phyloP scores from a whole-genome alignment of 2,888 invertebrate species.

The Dryobota labecula region DNA sequence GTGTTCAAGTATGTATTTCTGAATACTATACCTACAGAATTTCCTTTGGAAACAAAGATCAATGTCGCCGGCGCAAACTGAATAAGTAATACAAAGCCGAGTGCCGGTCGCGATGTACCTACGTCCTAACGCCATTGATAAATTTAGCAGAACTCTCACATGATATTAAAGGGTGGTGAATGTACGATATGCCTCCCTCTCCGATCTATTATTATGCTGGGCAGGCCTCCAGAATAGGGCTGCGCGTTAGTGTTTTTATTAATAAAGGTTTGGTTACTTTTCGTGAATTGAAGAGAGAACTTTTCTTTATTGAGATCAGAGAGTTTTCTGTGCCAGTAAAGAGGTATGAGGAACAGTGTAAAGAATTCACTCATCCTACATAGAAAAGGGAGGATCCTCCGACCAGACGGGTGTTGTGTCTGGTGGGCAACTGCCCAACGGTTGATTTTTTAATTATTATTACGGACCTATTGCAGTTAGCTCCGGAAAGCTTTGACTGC shows the following conservation, averaged over 20 bases:
- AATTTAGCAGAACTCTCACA: conserved; percentile 87
- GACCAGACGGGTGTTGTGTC: too few species aligned
- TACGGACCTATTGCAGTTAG: too few species aligned
- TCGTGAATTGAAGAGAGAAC: background rate
- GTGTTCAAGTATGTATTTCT: background rate
- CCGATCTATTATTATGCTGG: conserved; percentile 88
- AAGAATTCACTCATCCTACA: too few species aligned
- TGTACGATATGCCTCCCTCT: conserved; percentile 79
- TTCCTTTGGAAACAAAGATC: conserved; percentile 72
- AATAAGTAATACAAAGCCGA: conserved; percentile 86
- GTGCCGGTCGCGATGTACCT: conserved; percentile 76
- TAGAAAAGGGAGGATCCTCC: too few species aligned
- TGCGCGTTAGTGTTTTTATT: conserved; percentile 58
- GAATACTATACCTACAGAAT: background rate
- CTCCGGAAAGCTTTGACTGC: too few species aligned
- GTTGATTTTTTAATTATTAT: too few species aligned
- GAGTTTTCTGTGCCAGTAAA: background rate
- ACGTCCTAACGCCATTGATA: conserved; percentile 85
- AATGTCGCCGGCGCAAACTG: conserved; percentile 81
- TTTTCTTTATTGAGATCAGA: background rate
- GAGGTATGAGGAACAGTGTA: too few species aligned
- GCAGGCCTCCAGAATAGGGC: conserved; percentile 86
- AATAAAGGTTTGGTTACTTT: background rate
- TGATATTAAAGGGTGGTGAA: conserved; percentile 86
- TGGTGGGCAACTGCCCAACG: too few species aligned